Conservation (phyloP, 2,113 vertebrate species). For the Eublepharis macularius region DNA sequence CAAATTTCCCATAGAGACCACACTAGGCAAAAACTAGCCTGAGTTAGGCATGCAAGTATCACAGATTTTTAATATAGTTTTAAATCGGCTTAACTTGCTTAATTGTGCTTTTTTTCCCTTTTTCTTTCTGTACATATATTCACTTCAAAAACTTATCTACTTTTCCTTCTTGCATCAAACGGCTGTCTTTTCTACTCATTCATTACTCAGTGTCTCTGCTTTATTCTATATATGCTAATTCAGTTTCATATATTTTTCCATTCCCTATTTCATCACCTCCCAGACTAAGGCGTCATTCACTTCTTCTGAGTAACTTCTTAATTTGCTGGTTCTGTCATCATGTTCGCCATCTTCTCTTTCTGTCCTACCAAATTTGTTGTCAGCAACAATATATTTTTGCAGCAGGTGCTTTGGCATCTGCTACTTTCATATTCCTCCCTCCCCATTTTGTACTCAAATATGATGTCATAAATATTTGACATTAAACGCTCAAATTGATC, state of each 20-base stretch:
- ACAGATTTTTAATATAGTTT: neutral
- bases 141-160: neutral
- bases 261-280: constrained; percentile 32
- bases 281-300: neutral
- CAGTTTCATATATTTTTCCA: neutral
- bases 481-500: neutral
- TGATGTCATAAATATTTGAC: neutral
- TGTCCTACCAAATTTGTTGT: neutral
- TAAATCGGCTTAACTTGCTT: neutral
- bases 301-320: constrained; percentile 8
- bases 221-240: constrained; percentile 36
- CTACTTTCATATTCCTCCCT: neutral
- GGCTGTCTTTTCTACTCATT: constrained; percentile 35
- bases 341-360: constrained; percentile 1
- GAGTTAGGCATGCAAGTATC: neutral
- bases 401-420: neutral
- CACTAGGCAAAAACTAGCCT: neutral
- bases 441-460: neutral
- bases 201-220: constrained; percentile 18
- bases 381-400: constrained; percentile 1
- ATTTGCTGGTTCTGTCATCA: neutral
- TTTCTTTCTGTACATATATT: neutral
- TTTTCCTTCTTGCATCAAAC: constrained; percentile 16
- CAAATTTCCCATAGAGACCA: neutral
- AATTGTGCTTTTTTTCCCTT: neutral